A percentile compares a stretch with the other conserved stretches of the same genome.
phyloP scores from a whole-genome alignment of 2,888 invertebrate genomes.

The Lymantria monacha region DNA sequence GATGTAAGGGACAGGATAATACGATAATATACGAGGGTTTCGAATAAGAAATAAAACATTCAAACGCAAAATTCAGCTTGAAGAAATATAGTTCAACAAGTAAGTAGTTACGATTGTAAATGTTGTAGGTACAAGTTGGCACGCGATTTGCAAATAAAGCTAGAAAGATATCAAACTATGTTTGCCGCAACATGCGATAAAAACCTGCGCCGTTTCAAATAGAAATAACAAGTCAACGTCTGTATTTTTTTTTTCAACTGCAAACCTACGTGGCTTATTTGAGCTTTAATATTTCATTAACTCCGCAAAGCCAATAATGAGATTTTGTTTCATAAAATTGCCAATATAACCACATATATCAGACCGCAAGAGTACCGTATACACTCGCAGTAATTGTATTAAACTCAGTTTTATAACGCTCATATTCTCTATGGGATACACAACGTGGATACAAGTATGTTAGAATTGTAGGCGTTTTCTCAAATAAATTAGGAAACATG shows the following conservation, averaged over 20 bases:
- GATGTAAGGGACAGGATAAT: conserved; percentile 2
- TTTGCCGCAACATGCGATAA: conserved; percentile 67
- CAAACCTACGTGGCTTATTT: conserved; percentile 41
- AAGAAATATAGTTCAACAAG: conserved; percentile 69
- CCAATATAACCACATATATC: conserved; percentile 11
- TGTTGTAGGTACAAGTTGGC: conserved; percentile 45
- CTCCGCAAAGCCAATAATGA: conserved; percentile 23
- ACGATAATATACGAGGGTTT: conserved; percentile 29
- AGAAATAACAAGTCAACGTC: conserved; percentile 61
- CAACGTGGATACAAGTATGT: conserved; percentile 1
- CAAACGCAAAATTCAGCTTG: conserved; percentile 43
- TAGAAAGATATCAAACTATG: conserved; percentile 72
- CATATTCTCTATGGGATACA: conserved; percentile 13
- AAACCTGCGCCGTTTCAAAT: conserved; percentile 60
- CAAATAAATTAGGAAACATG: too few species aligned
- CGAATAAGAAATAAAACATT: conserved; percentile 37
- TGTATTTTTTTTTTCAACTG: conserved; percentile 27
- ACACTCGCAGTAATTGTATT: conserved; percentile 25
- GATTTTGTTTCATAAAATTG: conserved; percentile 21
- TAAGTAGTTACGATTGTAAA: conserved; percentile 56
- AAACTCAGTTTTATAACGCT: conserved; percentile 10
- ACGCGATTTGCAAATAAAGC: conserved; percentile 80
- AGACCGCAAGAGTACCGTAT: conserved; percentile 6
- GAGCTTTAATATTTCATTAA: conserved; percentile 41
- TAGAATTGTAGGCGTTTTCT: not conserved